phyloP scores from a whole-genome alignment of 2,888 invertebrate species.

The Drosophila sordidapex region DNA sequence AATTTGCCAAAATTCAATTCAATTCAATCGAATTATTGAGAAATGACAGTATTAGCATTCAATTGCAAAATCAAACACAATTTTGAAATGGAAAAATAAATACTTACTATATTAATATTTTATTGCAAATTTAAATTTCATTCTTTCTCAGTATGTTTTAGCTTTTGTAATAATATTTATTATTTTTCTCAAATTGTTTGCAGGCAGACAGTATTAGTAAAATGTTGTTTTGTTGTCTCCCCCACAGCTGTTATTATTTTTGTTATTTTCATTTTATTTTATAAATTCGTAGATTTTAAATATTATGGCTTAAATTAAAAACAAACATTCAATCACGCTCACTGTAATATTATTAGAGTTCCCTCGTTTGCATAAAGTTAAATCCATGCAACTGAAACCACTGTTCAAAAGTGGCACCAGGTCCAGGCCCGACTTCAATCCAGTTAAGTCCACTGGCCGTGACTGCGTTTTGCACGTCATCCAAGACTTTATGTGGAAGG shows the following conservation, averaged over 20 bases:
- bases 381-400: neutral
- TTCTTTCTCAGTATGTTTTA: too few relatives aligned
- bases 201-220: conserved; percentile 33
- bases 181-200: conserved; percentile 63
- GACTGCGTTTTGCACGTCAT: conserved; percentile 52
- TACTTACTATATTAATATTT: too few relatives aligned
- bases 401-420: conserved; percentile 14
- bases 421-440: conserved; percentile 24
- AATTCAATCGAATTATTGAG: neutral
- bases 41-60: neutral
- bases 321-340: neutral
- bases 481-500: conserved; percentile 25
- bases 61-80: neutral
- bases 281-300: too few relatives aligned
- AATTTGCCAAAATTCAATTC: neutral
- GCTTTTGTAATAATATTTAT: conserved; percentile 43
- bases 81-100: neutral
- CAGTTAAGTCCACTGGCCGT: conserved; percentile 43
- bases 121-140: too few relatives aligned
- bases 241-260: conserved; percentile 9
- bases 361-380: neutral
- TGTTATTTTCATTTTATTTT: conserved; percentile 60
- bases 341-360: neutral
- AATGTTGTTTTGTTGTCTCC: conserved; percentile 37
- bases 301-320: too few relatives aligned